Evolutionary conservation across 2,797 vertebrate genomes (phyloP).

Genomic region (Sarcoramphus papa): DNA sequence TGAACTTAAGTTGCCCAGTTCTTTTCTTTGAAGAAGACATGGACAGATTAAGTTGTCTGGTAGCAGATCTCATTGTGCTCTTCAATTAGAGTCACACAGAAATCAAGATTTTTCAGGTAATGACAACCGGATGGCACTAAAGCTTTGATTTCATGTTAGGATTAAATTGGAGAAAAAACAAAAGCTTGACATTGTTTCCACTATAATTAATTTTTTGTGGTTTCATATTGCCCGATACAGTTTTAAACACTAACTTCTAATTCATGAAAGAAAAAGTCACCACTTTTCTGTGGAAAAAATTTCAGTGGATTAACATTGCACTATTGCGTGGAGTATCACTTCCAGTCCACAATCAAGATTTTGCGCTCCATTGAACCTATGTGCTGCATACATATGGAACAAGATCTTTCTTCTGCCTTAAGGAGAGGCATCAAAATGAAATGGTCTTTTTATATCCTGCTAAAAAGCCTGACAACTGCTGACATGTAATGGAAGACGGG

Average conservation of each 20-base stretch:
- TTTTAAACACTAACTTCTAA: not conserved
- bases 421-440: not conserved
- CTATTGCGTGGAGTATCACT: not conserved
- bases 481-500: not conserved
- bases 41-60: not conserved
- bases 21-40: not conserved
- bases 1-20: not conserved
- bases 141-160: not conserved
- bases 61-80: not conserved
- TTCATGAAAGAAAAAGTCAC: not conserved
- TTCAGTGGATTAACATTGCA: not conserved
- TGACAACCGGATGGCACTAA: not conserved
- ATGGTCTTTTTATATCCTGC: not conserved
- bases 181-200: not conserved
- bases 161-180: not conserved
- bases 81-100: not conserved
- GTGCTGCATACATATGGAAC: not conserved
- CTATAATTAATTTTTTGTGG: not conserved
- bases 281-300: not conserved
- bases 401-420: not conserved
- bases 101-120: not conserved
- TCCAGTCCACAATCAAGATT: not conserved
- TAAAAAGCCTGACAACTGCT: not conserved
- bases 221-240: not conserved
- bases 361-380: not conserved